phyloP scores from a whole-genome alignment of 2,888 invertebrate species.

The Oligia strigilis region DNA sequence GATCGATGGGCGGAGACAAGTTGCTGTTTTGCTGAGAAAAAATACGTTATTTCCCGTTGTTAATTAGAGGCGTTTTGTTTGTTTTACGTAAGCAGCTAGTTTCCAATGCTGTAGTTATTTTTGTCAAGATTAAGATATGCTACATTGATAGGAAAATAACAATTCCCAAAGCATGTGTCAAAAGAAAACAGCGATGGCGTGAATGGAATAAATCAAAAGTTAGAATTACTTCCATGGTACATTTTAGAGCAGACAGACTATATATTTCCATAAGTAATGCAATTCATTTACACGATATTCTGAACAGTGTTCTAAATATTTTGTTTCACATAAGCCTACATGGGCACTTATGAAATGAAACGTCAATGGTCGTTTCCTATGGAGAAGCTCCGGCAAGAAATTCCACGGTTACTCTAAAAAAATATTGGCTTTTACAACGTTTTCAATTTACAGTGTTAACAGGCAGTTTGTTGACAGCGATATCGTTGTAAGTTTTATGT shows the following conservation, averaged over 20 bases:
- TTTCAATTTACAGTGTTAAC: not conserved
- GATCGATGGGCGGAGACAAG: conserved; percentile 49
- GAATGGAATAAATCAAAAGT: not conserved
- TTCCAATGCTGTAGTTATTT: not conserved
- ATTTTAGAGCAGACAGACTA: not conserved
- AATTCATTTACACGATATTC: not conserved
- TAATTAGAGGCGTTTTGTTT: conserved; percentile 3
- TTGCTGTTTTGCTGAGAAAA: conserved; percentile 33
- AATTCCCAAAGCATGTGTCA: not conserved
- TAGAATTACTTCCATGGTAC: not conserved
- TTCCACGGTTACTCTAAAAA: not conserved
- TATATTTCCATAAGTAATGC: not conserved
- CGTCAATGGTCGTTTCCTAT: not conserved
- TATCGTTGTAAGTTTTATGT: not conserved
- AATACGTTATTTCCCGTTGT: conserved; percentile 4
- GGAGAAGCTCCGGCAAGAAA: not conserved
- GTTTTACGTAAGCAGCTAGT: not conserved
- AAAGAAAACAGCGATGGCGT: not conserved
- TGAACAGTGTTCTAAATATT: not conserved
- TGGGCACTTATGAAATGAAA: not conserved
- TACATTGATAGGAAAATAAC: not conserved
- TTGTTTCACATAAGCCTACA: not conserved
- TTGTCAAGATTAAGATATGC: not conserved
- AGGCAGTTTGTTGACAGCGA: not conserved
- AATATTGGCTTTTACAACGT: not conserved